Percentiles rank a stretch among this genome's conserved stretches.
Conservation (phyloP, 2,888 invertebrate genomes). For the Harpalus rubripes region DNA sequence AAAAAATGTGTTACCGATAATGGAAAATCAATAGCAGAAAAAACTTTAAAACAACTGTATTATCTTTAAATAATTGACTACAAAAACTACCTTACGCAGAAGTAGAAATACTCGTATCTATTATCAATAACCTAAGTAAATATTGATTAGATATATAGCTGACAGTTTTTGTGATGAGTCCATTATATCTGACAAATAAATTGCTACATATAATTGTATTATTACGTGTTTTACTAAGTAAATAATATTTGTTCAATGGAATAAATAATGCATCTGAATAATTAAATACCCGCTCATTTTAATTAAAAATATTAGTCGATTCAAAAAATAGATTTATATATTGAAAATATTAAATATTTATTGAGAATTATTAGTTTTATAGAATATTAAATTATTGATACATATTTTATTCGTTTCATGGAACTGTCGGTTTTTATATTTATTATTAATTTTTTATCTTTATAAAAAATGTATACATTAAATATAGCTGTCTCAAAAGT, state of each 20-base stretch:
- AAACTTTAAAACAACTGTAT: too few relatives aligned
- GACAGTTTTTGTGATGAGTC: conserved; percentile 45
- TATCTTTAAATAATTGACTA: too few relatives aligned
- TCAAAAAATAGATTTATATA: neutral
- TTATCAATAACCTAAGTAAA: conserved; percentile 43
- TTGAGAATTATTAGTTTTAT: neutral
- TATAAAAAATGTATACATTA: too few relatives aligned
- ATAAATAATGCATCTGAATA: conserved; percentile 16
- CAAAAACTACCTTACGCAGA: too few relatives aligned
- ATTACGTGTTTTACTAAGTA: neutral
- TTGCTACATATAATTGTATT: conserved; percentile 3
- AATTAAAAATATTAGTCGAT: conserved; percentile 17
- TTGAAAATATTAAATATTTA: conserved; percentile 1
- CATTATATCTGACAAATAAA: conserved; percentile 7
- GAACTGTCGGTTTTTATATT: too few relatives aligned
- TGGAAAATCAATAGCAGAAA: too few relatives aligned
- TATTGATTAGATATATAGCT: conserved; percentile 48
- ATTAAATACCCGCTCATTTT: conserved; percentile 21
- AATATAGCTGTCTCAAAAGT: too few relatives aligned
- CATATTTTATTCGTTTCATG: neutral
- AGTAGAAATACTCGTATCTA: neutral
- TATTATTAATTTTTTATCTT: too few relatives aligned
- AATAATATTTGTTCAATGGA: conserved; percentile 15
- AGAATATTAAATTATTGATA: conserved; percentile 1
- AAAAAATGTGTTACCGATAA: too few relatives aligned